Conservation (phyloP, 2,113 vertebrate species). For the human region DNA sequence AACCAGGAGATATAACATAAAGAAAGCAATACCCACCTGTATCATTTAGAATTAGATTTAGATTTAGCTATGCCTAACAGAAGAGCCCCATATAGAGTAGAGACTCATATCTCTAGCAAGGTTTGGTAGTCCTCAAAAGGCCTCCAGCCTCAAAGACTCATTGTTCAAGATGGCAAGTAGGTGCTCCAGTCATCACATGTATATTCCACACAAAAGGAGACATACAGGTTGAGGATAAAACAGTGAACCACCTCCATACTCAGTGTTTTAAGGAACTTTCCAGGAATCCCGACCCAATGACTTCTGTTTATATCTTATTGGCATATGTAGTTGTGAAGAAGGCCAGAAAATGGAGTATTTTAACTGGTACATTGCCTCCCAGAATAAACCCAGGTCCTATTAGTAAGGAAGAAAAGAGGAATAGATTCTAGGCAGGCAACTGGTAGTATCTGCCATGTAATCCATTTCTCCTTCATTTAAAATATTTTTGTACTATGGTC, state of each 20-base stretch:
- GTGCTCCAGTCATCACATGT: background rate
- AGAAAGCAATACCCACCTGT: background rate
- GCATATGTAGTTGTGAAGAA: background rate
- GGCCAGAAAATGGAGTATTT: background rate
- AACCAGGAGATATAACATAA: background rate
- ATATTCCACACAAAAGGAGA: background rate
- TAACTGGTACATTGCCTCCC: background rate
- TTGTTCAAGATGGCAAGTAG: background rate
- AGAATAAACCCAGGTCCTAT: background rate
- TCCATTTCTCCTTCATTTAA: background rate
- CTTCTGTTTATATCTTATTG: background rate
- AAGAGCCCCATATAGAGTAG: background rate
- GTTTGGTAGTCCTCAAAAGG: background rate
- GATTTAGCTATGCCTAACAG: background rate
- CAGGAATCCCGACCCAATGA: background rate
- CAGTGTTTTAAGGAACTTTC: background rate
- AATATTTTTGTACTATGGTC: background rate
- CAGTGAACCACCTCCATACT: rapidly evolving
- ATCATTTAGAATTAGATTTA: no score
- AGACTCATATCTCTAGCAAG: background rate
- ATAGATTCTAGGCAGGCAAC: background rate
- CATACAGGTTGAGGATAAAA: background rate
- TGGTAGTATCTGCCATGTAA: background rate
- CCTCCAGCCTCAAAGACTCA: background rate
- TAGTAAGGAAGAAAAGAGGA: background rate